phyloP scores from a whole-genome alignment of 2,113 vertebrate species.

The Phaethornis superciliosus region DNA sequence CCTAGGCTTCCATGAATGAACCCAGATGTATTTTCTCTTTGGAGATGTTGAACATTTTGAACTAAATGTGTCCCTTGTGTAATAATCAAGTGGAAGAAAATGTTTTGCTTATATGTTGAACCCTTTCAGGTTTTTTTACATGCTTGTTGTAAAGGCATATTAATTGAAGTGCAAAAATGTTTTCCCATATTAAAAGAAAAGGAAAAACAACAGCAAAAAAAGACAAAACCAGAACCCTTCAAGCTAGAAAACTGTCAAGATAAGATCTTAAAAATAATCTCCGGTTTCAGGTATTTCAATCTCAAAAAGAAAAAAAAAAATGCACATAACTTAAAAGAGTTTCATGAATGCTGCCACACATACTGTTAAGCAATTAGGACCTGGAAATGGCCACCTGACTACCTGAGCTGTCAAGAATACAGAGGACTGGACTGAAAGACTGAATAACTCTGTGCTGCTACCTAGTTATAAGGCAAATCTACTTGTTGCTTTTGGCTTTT shows the following conservation, averaged over 20 bases:
- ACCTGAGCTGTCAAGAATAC: background rate
- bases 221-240: background rate
- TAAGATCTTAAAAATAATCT: background rate
- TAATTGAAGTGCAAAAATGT: background rate
- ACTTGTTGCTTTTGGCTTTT: background rate
- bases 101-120: background rate
- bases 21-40: slow-evolving; percentile 48
- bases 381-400: background rate
- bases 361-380: background rate
- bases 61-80: slow-evolving; percentile 27
- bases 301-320: background rate
- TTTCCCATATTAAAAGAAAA: background rate
- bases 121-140: background rate
- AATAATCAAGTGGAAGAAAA: slow-evolving; percentile 24
- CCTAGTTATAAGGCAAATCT: background rate
- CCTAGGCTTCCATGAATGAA: slow-evolving; percentile 6
- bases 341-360: background rate
- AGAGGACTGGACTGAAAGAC: background rate
- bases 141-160: background rate
- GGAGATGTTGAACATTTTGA: background rate
- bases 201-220: background rate
- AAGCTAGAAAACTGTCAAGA: background rate
- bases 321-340: background rate
- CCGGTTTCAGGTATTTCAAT: background rate
- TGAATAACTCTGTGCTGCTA: background rate